Conservation (phyloP, 2,113 vertebrate genomes). For the Onychostoma macrolepis region DNA sequence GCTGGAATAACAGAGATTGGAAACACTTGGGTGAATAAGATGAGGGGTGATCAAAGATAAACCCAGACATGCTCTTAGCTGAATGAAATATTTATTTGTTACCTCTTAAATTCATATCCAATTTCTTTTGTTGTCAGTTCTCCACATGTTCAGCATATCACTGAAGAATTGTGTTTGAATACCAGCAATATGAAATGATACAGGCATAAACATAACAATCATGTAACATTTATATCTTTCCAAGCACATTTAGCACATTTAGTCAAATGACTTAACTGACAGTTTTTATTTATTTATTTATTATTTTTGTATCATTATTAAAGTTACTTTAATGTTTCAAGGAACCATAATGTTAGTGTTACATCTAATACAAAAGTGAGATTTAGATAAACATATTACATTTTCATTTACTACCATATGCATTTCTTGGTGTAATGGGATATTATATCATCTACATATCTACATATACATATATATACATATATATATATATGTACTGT, state of each 20-base stretch:
- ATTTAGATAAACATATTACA: background rate
- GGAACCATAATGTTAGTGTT: background rate
- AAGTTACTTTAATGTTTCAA: background rate
- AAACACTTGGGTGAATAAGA: constrained; percentile 15
- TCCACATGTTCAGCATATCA: background rate
- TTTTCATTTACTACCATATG: background rate
- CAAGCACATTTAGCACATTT: too few relatives aligned
- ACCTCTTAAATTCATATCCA: background rate
- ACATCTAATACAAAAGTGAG: background rate
- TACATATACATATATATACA: too few relatives aligned
- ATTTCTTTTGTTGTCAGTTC: background rate
- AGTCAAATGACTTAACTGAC: background rate
- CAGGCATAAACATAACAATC: background rate
- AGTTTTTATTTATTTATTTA: too few relatives aligned
- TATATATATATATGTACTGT: too few relatives aligned
- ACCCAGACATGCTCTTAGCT: background rate
- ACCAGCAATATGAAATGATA: background rate
- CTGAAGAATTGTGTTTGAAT: background rate
- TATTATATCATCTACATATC: too few relatives aligned
- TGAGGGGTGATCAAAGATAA: constrained; percentile 48
- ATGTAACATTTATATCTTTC: too few relatives aligned
- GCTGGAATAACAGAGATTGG: background rate
- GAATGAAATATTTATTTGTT: constrained; percentile 37
- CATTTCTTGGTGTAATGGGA: background rate
- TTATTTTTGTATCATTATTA: too few relatives aligned